Evolutionary conservation across 1,140 invertebrate species (phyloP), one percentile per base, ranked within the genome.

Genomic region (Oppia nitens): DNA sequence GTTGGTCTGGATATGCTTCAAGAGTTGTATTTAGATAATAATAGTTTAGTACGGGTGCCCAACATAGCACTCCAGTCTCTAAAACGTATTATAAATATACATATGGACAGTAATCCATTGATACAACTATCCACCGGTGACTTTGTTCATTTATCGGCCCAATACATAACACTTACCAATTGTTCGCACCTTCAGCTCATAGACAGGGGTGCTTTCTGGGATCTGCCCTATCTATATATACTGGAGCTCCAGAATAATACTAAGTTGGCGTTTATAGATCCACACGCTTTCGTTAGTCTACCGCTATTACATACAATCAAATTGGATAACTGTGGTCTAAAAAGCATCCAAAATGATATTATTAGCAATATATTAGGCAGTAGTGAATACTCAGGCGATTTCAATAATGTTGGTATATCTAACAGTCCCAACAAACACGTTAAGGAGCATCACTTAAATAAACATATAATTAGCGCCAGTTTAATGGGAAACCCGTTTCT

Each of bases 101-200:
- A 90, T 70, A 72, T 93, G 2, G 84, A 84, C 32, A 79, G 78
- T 54, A 93, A 92, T 70, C 74, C 77, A n/a, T 69, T 86, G 1
- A 79, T 55, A 4, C 66, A 68, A 48, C 57, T 76, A 9, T 61
- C 64, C 24, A 60, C 64, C 0, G 61, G 65, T 3, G 69, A 70
- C 53, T 74, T 76, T 54, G 56, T 63, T 2, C 61, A 65, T 26
- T 57, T 74, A 11, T 65, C 64, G 25, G 63, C 74, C 0, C 60
- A 65, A 0, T 65, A 69, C 50, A 52, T 75, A 0, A 68, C 66
- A 12, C 53, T 75, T 0, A 68, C 68, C 28, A 68, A 70, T 50
- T 69, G 72, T 66, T 68, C 69, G 2, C 59, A 67, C n/a, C 66
- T 76, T 12, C 32, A 20, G 11, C 65, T 73, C 0, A 65, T 76